Percentiles rank a stretch among this genome's conserved stretches.
Evolutionary conservation across 2,888 invertebrate genomes (phyloP).

Genomic region (Andrena minutula): DNA sequence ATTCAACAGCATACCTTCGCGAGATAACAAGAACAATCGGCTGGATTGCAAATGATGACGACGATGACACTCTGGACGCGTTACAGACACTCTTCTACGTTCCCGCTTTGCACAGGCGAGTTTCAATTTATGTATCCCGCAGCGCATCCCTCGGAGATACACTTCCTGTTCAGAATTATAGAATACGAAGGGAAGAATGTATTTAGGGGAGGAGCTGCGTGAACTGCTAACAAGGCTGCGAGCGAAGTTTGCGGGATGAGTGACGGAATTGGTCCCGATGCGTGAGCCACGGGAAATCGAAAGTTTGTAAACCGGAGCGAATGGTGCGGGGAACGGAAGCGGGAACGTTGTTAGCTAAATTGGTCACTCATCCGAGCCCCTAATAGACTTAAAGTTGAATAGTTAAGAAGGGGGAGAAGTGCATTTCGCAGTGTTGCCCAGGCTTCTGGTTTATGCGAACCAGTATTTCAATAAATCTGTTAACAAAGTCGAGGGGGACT

Average conservation of each 20-base stretch:
- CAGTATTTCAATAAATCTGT: neutral
- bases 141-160: too few species aligned
- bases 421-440: neutral
- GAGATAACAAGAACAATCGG: conserved; percentile 57
- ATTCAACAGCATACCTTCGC: conserved; percentile 46
- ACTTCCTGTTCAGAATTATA: too few species aligned
- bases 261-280: neutral
- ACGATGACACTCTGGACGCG: conserved; percentile 38
- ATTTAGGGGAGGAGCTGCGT: too few species aligned
- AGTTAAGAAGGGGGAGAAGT: neutral
- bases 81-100: neutral
- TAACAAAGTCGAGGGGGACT: too few species aligned
- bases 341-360: neutral
- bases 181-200: too few species aligned
- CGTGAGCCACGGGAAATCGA: conserved; percentile 22
- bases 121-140: neutral
- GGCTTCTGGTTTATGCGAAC: neutral
- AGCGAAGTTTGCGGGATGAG: neutral
- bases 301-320: conserved; percentile 15
- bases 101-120: neutral
- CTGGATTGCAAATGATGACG: conserved; percentile 37
- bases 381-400: neutral
- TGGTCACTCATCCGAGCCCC: neutral
- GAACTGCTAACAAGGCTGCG: neutral
- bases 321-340: neutral